These are phyloP conservation scores for Calliopum simillimum DNA, from an alignment of 2,888 invertebrate genomes.

Conservation along the genomic window DNA sequence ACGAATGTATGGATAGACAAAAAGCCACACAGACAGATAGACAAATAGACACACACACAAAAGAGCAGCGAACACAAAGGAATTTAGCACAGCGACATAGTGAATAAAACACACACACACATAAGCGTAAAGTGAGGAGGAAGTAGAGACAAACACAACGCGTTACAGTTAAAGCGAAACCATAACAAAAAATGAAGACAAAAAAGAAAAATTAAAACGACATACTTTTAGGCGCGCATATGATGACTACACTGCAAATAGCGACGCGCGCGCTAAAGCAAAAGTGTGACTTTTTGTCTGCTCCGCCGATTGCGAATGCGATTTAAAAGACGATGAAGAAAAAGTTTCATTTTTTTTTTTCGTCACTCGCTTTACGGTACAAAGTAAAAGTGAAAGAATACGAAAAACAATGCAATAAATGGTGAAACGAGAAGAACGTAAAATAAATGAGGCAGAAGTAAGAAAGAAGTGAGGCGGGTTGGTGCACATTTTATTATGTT, in stretches of 20 bases:
- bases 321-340: conserved; percentile 4
- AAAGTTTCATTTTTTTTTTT: conserved; percentile 11
- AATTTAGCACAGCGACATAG: conserved; percentile 10
- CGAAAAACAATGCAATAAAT: conserved; percentile 28
- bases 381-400: conserved; percentile 28
- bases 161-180: neutral
- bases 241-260: neutral
- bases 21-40: conserved; percentile 3
- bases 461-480: neutral
- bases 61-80: conserved; percentile 9
- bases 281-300: conserved; percentile 4
- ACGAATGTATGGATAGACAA: neutral
- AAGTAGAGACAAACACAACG: no score
- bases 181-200: conserved; percentile 17
- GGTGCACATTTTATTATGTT: conserved; percentile 34
- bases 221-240: conserved; percentile 34
- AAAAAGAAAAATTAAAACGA: conserved; percentile 27
- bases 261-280: neutral
- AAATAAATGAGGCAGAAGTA: neutral
- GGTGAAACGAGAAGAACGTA: neutral
- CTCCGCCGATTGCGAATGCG: conserved; percentile 3
- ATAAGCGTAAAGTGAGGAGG: no score
- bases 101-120: neutral
- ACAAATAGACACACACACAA: conserved; percentile 28
- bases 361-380: no score